Percentiles rank a stretch among this genome's conserved stretches.
phyloP scores from a whole-genome alignment of 2,888 invertebrate genomes.

The Linnaemya vulpina region DNA sequence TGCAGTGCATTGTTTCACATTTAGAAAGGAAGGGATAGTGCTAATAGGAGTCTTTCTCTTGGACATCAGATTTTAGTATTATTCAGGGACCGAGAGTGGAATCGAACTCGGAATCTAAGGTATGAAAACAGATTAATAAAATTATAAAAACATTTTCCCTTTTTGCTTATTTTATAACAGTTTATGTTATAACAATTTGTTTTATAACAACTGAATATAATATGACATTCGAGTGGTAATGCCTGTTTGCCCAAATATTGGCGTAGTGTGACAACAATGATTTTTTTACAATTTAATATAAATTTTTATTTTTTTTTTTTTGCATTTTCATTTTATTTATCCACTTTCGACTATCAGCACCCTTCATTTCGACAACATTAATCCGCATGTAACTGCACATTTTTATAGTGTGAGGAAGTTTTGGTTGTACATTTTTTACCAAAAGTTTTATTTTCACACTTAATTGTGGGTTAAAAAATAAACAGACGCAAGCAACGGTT shows the following conservation, averaged over 20 bases:
- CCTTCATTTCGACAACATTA: slow-evolving; percentile 14
- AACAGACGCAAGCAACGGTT: neutral
- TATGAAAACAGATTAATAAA: too few species aligned
- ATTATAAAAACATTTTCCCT: too few species aligned
- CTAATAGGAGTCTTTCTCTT: too few species aligned
- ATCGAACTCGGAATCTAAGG: too few species aligned
- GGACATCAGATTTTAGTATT: too few species aligned
- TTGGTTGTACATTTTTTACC: slow-evolving; percentile 11
- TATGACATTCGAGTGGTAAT: too few species aligned
- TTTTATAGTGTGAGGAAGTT: slow-evolving; percentile 9
- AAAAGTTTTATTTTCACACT: slow-evolving; percentile 36
- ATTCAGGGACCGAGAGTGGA: too few species aligned
- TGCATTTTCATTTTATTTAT: neutral
- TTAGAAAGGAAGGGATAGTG: too few species aligned
- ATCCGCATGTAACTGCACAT: neutral
- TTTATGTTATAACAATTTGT: too few species aligned
- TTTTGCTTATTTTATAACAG: too few species aligned
- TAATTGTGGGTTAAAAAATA: slow-evolving; percentile 57
- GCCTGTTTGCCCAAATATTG: neutral
- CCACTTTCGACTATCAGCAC: slow-evolving; percentile 44
- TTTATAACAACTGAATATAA: too few species aligned
- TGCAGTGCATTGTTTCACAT: too few species aligned
- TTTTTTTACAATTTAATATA: neutral
- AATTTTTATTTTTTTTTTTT: neutral
- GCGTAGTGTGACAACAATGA: neutral